Evolutionary conservation across 2,888 invertebrate genomes (phyloP).

Genomic region (Amiota communis): DNA sequence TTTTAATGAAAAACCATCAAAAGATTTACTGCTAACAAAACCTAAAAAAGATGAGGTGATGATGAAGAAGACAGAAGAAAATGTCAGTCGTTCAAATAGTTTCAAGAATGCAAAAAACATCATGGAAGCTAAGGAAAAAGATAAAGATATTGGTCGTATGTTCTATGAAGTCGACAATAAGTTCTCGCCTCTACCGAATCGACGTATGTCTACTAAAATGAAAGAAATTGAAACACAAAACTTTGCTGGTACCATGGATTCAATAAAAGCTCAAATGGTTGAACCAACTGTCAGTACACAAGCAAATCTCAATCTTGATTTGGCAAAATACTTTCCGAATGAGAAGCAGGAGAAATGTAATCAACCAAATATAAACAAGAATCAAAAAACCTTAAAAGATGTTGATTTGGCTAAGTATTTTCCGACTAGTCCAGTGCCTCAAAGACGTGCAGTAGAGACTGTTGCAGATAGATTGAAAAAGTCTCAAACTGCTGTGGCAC

Average conservation of each 20-base stretch:
- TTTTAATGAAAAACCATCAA: slow-evolving; percentile 52
- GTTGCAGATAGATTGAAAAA: slow-evolving; percentile 66
- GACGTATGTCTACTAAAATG: slow-evolving; percentile 61
- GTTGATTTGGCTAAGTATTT: slow-evolving; percentile 73
- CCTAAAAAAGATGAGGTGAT: slow-evolving; percentile 5
- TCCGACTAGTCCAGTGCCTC: slow-evolving; percentile 69
- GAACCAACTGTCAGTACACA: slow-evolving; percentile 69
- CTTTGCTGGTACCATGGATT: slow-evolving; percentile 71
- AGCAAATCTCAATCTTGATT: slow-evolving; percentile 61
- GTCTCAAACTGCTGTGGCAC: slow-evolving; percentile 60
- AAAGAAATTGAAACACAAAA: slow-evolving; percentile 71
- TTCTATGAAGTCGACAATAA: slow-evolving; percentile 55
- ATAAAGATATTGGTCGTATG: slow-evolving; percentile 55
- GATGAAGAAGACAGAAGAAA: slow-evolving; percentile 42
- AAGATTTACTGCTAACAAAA: slow-evolving; percentile 45
- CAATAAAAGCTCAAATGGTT: slow-evolving; percentile 70
- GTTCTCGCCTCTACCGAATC: slow-evolving; percentile 52
- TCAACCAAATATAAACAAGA: slow-evolving; percentile 65
- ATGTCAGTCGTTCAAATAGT: slow-evolving; percentile 56
- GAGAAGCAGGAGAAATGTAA: slow-evolving; percentile 66
- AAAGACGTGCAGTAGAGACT: slow-evolving; percentile 65
- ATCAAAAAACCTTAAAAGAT: slow-evolving; percentile 72
- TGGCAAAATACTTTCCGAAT: slow-evolving; percentile 72
- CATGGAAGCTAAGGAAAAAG: slow-evolving; percentile 33
- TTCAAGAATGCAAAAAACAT: slow-evolving; percentile 24